Evolutionary conservation across 1,140 invertebrate genomes (phyloP).

Genomic region (Nebria ingens): DNA sequence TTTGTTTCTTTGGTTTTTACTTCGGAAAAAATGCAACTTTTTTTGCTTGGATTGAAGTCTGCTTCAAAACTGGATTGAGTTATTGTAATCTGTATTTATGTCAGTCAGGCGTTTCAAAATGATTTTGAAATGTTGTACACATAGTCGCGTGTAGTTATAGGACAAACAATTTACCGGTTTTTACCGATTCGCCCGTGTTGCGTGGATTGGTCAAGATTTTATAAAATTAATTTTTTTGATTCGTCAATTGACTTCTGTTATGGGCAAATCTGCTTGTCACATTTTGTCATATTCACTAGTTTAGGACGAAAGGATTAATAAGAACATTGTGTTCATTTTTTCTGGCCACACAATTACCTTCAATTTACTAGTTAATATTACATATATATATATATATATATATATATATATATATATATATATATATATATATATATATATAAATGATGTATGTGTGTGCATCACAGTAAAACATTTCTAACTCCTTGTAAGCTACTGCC

Average conservation of each 20-base stretch:
- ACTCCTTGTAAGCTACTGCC: no score
- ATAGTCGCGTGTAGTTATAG: not conserved
- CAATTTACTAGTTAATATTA: no score
- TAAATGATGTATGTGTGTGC: no score
- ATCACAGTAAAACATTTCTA: no score
- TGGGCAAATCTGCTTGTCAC: not conserved
- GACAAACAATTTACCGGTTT: not conserved
- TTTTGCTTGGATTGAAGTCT: not conserved
- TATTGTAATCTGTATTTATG: not conserved
- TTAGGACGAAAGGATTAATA: no score
- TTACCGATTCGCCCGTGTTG: no score
- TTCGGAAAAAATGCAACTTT: not conserved
- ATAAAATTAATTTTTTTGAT: not conserved
- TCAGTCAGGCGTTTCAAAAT: not conserved
- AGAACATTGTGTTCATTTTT: no score
- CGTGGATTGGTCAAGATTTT: no score
- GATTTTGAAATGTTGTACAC: not conserved
- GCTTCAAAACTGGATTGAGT: not conserved
- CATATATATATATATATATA: no score
- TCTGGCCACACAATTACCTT: no score
- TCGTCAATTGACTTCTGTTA: not conserved
- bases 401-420: no score
- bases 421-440: no score
- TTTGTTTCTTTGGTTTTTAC: not conserved
- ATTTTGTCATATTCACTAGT: not conserved